phyloP scores from a whole-genome alignment of 2,888 invertebrate species.

The Galeopsomyia nigrocyanea region DNA sequence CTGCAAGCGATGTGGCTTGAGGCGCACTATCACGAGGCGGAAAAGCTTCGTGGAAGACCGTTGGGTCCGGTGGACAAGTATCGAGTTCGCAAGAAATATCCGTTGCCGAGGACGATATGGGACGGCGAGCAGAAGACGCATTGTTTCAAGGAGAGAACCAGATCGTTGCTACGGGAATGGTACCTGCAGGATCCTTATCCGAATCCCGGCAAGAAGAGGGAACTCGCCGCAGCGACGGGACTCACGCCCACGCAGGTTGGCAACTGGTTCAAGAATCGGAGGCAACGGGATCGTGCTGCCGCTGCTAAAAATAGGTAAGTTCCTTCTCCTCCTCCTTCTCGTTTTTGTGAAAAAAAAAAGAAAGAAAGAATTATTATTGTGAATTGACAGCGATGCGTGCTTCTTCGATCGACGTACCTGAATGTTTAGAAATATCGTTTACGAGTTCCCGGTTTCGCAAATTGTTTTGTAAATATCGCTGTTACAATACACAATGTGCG shows the following conservation, averaged over 20 bases:
- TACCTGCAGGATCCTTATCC: constrained; percentile 98
- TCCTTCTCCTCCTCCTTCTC: neutral
- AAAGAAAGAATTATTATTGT: too few species aligned
- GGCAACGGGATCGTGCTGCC: constrained; percentile 90
- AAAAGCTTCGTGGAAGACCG: constrained; percentile 89
- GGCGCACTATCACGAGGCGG: constrained; percentile 94
- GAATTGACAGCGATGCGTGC: too few species aligned
- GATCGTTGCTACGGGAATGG: constrained; percentile 96
- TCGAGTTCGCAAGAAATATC: constrained; percentile 93
- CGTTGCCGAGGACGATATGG: constrained; percentile 92
- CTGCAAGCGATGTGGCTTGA: constrained; percentile 94
- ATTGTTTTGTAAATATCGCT: too few species aligned
- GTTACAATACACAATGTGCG: too few species aligned
- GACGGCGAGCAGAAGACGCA: constrained; percentile 97
- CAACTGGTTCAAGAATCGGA: constrained; percentile 93
- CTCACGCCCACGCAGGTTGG: constrained; percentile 94
- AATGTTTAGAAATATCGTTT: too few species aligned
- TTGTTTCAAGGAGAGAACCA: constrained; percentile 95
- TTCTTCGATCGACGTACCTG: too few species aligned
- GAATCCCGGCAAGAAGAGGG: constrained; percentile 93
- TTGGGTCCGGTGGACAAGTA: constrained; percentile 95
- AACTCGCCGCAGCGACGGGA: constrained; percentile 91
- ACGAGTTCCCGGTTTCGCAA: too few species aligned
- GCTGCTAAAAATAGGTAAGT: constrained; percentile 96
- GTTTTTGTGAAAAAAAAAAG: too few species aligned